These are phyloP conservation scores for Cerceris ruficornis DNA, from an alignment of 2,888 invertebrate species.

Conservation along the genomic window DNA sequence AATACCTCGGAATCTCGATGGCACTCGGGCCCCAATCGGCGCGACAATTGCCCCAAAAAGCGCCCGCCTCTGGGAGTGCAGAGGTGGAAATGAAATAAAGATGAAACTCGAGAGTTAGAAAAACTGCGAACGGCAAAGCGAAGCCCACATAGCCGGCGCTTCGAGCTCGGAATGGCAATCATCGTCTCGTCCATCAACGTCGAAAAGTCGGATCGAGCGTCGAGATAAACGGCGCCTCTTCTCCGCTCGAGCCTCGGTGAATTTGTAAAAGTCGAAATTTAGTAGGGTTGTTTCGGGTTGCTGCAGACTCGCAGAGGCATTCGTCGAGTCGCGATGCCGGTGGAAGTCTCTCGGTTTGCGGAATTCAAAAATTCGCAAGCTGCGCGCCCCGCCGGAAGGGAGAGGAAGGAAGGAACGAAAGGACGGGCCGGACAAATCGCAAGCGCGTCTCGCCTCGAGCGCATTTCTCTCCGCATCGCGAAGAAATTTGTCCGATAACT, in stretches of 20 bases:
- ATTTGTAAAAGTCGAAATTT: slow-evolving; percentile 35
- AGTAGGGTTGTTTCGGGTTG: not conserved
- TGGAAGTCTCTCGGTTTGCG: too few relatives aligned
- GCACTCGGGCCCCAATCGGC: too few relatives aligned
- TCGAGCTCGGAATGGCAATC: slow-evolving; percentile 41
- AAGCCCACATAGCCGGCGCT: not conserved
- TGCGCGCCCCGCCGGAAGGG: too few relatives aligned
- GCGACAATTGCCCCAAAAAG: too few relatives aligned
- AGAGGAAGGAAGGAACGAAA: too few relatives aligned
- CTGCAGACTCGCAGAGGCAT: not conserved
- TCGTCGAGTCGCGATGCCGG: not conserved
- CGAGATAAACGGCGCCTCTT: slow-evolving; percentile 28
- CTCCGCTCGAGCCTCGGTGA: slow-evolving; percentile 4
- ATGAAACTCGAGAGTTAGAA: not conserved
- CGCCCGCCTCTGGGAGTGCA: too few relatives aligned
- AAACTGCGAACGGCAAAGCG: not conserved
- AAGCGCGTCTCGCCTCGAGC: too few relatives aligned
- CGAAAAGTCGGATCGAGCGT: slow-evolving; percentile 3
- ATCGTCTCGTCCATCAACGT: slow-evolving; percentile 53
- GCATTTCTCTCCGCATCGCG: not conserved
- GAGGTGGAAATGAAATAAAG: too few relatives aligned
- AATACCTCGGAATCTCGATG: too few relatives aligned
- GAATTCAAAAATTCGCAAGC: too few relatives aligned
- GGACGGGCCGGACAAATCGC: too few relatives aligned
- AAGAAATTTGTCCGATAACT: not conserved